These are phyloP conservation scores for Aphelocoma californica DNA, from an alignment of 2,797 vertebrate genomes.

Conservation along the genomic window DNA sequence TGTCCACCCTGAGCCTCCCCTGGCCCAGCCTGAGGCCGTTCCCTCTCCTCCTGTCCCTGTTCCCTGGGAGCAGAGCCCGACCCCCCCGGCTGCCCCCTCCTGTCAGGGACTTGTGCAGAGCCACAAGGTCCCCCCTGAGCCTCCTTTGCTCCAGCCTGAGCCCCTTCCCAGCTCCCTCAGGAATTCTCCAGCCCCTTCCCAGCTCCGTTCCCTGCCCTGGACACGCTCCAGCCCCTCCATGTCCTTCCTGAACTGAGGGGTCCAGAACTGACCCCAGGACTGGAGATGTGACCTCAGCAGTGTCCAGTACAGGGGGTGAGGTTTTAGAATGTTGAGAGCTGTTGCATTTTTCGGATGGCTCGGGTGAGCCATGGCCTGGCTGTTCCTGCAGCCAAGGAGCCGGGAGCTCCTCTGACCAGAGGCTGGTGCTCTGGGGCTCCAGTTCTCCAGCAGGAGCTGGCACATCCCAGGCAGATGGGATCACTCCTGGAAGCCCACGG, in stretches of 20 bases:
- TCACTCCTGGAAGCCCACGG: accelerated
- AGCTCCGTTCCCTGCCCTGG: accelerated
- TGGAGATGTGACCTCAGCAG: neutral
- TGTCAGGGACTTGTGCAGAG: neutral
- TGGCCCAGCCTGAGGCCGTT: neutral
- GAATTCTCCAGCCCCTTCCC: neutral
- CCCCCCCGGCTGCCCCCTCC: no score
- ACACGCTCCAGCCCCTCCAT: neutral
- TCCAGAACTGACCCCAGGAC: no score
- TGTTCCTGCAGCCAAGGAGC: no score
- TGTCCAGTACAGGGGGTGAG: neutral
- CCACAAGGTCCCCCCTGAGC: neutral
- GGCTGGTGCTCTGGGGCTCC: neutral
- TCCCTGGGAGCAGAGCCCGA: no score
- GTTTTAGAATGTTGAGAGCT: neutral
- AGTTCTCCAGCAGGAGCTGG: neutral
- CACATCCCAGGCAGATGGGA: neutral
- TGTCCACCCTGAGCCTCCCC: neutral
- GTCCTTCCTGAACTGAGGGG: neutral
- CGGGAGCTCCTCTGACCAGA: neutral
- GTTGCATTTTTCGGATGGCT: neutral
- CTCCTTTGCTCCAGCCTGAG: neutral
- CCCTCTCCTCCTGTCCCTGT: neutral
- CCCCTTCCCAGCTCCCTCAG: neutral
- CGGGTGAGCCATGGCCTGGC: neutral